Base-by-base conservation (phyloP, 2,113 vertebrate genomes). In the Menidia beryllina region DNA sequence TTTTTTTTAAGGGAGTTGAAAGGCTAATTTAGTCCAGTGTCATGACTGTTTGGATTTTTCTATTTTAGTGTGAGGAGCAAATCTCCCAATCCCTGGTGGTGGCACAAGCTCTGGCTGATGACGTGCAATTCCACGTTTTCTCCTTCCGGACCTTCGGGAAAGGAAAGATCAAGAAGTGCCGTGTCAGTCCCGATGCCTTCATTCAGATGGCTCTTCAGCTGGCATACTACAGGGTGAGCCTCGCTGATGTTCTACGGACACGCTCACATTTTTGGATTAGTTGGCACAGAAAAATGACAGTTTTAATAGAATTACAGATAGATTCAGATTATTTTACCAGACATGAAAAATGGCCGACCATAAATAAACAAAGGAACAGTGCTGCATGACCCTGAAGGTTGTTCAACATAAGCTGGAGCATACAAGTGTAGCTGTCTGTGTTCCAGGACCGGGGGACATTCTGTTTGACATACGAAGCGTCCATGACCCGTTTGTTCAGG, bases 201-300 rank as follows among this genome's bases (percentile, higher is more conserved):
- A 90, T 99, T 50, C 98, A 99, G 60, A 91, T 97, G 14, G 93
- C 95, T 3, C 93, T 99, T 62, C 98, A 99, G 92, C 91, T 99
- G 64, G 96, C 98, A 13, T 95, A 97, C 75, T 98, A 94, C 67
- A 94, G 95, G 95, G 98, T 99, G 79, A 91, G 83, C 12, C 27
- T 17, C n/a, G 11, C 39, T 45, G 23, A 63, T 15, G 56, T n/a
- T 12, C 3, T 26, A 34, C 23, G 19, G 9, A 26, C 26, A 9
- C 23, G 30, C 24, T 12, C 17, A 21, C n/a, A n/a, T 19, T 27
- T 53, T 1, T 3, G 7, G 17, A 53, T 17, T 53, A 11, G 27
- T 7, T 26, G 7, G 20, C 15, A 47, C n/a, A 49, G 9, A 17
- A 24, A 45, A 66, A 47, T 15, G n/a, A 20, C 30, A 69, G 17